Evolutionary conservation across 2,113 vertebrate genomes (phyloP).

Genomic region (Daphoenositta chrysoptera): DNA sequence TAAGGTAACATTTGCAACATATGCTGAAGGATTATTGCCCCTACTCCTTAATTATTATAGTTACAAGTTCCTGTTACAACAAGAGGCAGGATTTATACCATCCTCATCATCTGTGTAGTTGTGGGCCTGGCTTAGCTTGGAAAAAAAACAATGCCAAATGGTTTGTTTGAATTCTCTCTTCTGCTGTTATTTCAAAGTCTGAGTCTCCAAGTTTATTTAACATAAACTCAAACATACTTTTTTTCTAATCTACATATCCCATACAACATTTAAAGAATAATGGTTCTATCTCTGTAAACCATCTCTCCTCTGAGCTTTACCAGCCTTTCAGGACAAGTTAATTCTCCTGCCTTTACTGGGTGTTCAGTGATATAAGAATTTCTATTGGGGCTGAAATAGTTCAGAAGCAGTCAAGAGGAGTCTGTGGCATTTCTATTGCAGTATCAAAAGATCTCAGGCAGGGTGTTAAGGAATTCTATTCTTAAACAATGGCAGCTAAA

Average conservation of each 20-base stretch:
- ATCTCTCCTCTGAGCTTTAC: background rate
- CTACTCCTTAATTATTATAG: background rate
- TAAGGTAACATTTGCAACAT: background rate
- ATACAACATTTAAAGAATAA: background rate
- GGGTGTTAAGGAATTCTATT: background rate
- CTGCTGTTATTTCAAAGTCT: background rate
- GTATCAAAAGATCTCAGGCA: background rate
- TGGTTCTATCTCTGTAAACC: background rate
- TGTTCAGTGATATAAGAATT: background rate
- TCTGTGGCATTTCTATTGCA: background rate
- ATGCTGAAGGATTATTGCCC: background rate
- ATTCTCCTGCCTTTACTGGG: background rate
- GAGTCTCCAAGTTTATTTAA: background rate
- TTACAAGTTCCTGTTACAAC: background rate
- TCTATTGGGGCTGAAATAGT: background rate
- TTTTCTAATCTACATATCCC: background rate
- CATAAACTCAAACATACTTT: background rate
- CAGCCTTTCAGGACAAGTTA: background rate
- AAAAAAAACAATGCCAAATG: background rate
- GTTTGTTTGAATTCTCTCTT: background rate
- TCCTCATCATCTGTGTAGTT: background rate
- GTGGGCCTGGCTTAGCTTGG: background rate
- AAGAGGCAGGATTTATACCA: background rate
- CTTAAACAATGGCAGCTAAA: background rate
- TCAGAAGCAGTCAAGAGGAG: background rate